Evolutionary conservation across 2,888 invertebrate genomes (phyloP), one percentile per base, ranked within the genome.

Genomic region (Sceliomorpha sp.): DNA sequence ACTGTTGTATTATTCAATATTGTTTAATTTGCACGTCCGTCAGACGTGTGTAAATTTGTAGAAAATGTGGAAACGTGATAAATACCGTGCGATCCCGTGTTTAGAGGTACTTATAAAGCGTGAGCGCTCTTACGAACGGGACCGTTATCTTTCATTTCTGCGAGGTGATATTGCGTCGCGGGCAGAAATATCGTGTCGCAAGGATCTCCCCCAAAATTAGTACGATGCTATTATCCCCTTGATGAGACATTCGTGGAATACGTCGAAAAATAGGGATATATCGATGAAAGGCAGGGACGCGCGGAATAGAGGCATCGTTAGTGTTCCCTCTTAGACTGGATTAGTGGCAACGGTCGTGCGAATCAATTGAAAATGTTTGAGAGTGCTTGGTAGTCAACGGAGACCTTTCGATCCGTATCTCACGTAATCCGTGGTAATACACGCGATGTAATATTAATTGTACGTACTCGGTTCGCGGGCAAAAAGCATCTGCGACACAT

Each of bases 381-480:
- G 42, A 42, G 37, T 53, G 60, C 47, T 59, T 48, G 32, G 10
- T 39, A 32, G 27, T n/a, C n/a, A n/a, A n/a, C 26, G 37, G 40
- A 12, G 34, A 51, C 37, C 29, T 26, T 39, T 36, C 50, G 72
- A 72, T 72, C 42, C 12, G 32, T 58, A 72, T 72, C 72, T 69
- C 64, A 69, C 68, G 72, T 69, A 48, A 72, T 64, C 39, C 40
- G 10, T 12, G 20, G 29, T 15, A 24, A 36, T 24, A 32, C 70
- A 72, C 58, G 72, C 72, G 56, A 72, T 36, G 34, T 44, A 44
- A 60, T 68, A 63, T 67, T 68, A 68, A 67, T 64, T 60, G 59
- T 68, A 53, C 40, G 29, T 39, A 24, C 12, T 27, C 32, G 37
- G 42, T 27, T 34, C 8, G 34, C 31, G 42, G 31, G 55, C 26